Percentiles rank a stretch among this genome's conserved stretches.
phyloP scores from a whole-genome alignment of 1,140 invertebrate genomes.

The Acromyrmex echinatior region DNA sequence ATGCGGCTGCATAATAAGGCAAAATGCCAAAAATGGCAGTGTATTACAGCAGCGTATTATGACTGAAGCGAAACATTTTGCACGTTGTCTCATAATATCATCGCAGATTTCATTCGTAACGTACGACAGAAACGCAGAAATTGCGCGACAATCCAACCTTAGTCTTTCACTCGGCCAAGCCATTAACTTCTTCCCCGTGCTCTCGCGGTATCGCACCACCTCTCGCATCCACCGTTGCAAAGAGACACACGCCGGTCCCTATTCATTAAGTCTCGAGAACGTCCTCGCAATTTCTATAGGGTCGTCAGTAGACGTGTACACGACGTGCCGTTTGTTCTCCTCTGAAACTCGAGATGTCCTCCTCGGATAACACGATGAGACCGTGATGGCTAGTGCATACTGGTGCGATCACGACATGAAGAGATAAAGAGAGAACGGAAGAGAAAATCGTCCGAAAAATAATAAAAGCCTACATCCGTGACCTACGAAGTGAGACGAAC shows the following conservation, averaged over 20 bases:
- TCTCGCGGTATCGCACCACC: not conserved
- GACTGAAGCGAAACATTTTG: constrained; percentile 26
- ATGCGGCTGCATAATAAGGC: not conserved
- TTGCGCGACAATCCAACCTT: constrained; percentile 68
- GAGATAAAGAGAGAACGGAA: constrained; percentile 51
- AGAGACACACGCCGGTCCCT: constrained; percentile 19
- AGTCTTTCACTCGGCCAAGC: constrained; percentile 58
- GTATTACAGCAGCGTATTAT: not conserved
- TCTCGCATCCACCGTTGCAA: not conserved
- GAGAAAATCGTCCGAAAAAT: constrained; percentile 42
- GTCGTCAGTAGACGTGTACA: constrained; percentile 77
- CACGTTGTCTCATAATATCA: constrained; percentile 50
- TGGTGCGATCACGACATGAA: constrained; percentile 21
- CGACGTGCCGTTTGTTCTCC: constrained; percentile 81
- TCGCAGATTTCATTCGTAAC: constrained; percentile 57
- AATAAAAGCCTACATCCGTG: constrained; percentile 62
- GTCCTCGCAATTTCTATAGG: constrained; percentile 76
- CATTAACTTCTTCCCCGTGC: constrained; percentile 50
- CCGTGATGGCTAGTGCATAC: constrained; percentile 52
- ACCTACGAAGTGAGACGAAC: constrained; percentile 32
- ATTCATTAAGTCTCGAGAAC: constrained; percentile 81
- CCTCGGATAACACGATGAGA: constrained; percentile 76
- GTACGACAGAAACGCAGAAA: constrained; percentile 59
- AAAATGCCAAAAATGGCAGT: not conserved
- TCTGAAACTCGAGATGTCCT: constrained; percentile 81